Base-by-base conservation (phyloP, 2,797 vertebrate genomes). In the Menidia menidia region DNA sequence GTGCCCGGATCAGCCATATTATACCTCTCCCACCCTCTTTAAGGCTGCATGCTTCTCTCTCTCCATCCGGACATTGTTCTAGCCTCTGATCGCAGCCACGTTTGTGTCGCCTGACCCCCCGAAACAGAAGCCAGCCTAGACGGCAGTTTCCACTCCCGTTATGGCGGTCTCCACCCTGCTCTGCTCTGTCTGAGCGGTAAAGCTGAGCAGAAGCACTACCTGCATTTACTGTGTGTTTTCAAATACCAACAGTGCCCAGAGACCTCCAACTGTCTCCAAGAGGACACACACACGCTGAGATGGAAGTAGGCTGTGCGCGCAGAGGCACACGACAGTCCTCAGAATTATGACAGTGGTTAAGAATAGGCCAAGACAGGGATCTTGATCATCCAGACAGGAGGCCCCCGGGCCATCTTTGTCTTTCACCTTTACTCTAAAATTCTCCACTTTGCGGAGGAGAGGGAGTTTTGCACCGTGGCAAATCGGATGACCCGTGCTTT, bases 71-170 rank as follows among this genome's bases (percentile, higher is more conserved):
- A 93, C 91, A 89, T 94, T 88, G 86, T 92, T 91, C 92, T 88
- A 68, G 87, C 81, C 80, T 67, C 82, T 89, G 91, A 92, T 92
- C 86, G 57, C 86, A 77, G 79, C 83, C 85, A 63, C 87, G 82
- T 88, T 89, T 81, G 80, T 93, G 88, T 86, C 87, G 77, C 84
- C 84, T 69, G 80, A 77, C 72, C 89, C 72, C 89, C 84, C 45
- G 78, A 90, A 71, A 89, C 89, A 89, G 85, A 82, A 81, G 89
- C 83, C 82, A 80, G 77, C 67, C n/a, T 61, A 82, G 78, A 78
- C 60, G 86, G 76, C 84, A 90, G 86, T 94, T 95, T 95, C 94
- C 94, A 94, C 92, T 95, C 94, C 94, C 74, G 82, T 94, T 94
- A 94, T 91, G 93, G 93, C 81, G 64, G 71, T 89, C 77, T 74